Evolutionary conservation across 2,113 vertebrate species (phyloP).

Genomic region (Illadopsis cleaveri): DNA sequence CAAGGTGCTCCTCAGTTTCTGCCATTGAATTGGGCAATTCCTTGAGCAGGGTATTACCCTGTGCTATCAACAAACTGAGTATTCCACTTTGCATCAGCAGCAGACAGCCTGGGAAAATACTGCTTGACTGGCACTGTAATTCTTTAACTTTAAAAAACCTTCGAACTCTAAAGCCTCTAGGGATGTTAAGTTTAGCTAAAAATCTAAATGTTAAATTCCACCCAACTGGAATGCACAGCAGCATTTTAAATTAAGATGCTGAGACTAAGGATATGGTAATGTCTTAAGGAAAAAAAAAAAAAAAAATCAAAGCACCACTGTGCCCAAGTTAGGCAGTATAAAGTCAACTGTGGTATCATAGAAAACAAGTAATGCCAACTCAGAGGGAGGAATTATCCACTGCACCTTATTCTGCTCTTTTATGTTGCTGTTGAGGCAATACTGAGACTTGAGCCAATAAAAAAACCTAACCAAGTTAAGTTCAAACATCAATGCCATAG

Average conservation of each 20-base stretch:
- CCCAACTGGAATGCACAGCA: background rate
- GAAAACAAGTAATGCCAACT: background rate
- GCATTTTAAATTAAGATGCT: background rate
- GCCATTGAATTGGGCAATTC: background rate
- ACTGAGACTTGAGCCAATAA: background rate
- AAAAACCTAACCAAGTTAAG: background rate
- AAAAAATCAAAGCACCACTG: background rate
- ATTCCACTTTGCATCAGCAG: background rate
- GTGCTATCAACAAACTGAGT: background rate
- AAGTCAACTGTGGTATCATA: background rate
- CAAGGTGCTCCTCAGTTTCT: background rate
- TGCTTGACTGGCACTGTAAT: background rate
- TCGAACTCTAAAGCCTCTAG: background rate
- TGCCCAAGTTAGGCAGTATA: background rate
- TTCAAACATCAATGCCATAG: background rate
- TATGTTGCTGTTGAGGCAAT: background rate
- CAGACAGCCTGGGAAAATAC: constrained; percentile 31
- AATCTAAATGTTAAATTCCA: background rate
- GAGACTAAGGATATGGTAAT: background rate
- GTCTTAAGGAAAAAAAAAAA: background rate
- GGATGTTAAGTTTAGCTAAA: background rate
- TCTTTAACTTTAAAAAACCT: background rate
- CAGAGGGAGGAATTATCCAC: background rate
- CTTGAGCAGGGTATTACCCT: background rate
- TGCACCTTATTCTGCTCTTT: background rate